phyloP scores from a whole-genome alignment of 2,113 vertebrate genomes.

The Daboia siamensis region DNA sequence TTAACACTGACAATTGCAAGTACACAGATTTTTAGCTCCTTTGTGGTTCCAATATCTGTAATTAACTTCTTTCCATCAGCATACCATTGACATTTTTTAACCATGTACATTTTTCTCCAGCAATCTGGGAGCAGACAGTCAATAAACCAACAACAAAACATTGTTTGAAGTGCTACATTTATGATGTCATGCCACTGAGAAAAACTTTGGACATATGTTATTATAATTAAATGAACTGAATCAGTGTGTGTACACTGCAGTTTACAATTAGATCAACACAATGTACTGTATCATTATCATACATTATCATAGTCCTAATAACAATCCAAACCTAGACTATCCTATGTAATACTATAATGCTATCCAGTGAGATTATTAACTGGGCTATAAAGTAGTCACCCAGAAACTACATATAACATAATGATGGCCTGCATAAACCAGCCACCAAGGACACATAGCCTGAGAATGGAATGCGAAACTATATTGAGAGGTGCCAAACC shows the following conservation, averaged over 20 bases:
- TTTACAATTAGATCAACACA: slow-evolving; percentile 16
- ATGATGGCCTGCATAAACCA: no score
- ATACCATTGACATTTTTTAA: not conserved
- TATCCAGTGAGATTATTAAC: slow-evolving; percentile 40
- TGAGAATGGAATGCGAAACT: no score
- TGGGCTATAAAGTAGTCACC: slow-evolving; percentile 21
- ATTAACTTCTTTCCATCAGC: not conserved
- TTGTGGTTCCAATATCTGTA: not conserved
- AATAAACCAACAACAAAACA: not conserved
- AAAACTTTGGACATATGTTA: slow-evolving; percentile 13
- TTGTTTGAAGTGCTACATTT: not conserved
- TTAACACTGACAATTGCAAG: not conserved
- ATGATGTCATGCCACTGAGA: not conserved
- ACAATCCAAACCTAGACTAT: slow-evolving; percentile 21
- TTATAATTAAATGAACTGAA: slow-evolving; percentile 39
- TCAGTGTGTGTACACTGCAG: slow-evolving; percentile 9
- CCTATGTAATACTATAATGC: slow-evolving; percentile 2
- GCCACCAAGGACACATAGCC: no score
- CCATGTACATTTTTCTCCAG: not conserved
- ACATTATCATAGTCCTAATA: not conserved
- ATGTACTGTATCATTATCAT: slow-evolving; percentile 23
- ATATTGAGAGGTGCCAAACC: no score
- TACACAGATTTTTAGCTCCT: not conserved
- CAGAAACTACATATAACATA: slow-evolving; percentile 36
- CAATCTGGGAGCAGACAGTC: not conserved